Evolutionary conservation across 1,140 invertebrate species (phyloP).

Genomic region (Achroia grisella): DNA sequence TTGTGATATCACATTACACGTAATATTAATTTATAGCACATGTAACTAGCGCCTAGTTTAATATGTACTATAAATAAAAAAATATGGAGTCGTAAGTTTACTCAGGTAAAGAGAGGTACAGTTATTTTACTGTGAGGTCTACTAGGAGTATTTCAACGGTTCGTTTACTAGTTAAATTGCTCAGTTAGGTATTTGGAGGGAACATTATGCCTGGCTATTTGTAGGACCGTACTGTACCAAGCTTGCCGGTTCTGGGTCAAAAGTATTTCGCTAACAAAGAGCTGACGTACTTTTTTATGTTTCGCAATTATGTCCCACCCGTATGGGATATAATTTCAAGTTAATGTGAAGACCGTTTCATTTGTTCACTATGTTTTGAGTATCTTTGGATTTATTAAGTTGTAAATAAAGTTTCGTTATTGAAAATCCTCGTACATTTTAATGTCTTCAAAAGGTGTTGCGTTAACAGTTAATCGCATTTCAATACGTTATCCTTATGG

Average conservation of each 20-base stretch:
- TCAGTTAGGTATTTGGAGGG: conserved; percentile 22
- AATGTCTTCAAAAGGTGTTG: conserved; percentile 29
- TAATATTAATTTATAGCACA: too few species aligned
- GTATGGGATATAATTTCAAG: conserved; percentile 9
- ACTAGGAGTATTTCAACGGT: conserved; percentile 28
- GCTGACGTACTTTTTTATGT: conserved; percentile 24
- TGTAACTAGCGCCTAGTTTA: too few species aligned
- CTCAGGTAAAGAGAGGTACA: conserved; percentile 36
- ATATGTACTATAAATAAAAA: too few species aligned
- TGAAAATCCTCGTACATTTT: conserved; percentile 23
- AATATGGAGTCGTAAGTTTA: too few species aligned
- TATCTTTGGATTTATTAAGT: conserved; percentile 35
- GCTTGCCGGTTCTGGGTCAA: conserved; percentile 46
- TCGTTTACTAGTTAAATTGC: conserved; percentile 41
- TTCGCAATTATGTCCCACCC: conserved; percentile 27
- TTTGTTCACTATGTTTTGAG: conserved; percentile 21
- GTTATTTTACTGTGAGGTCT: conserved; percentile 35
- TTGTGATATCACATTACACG: too few species aligned
- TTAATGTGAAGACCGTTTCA: conserved; percentile 14
- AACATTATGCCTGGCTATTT: conserved; percentile 22
- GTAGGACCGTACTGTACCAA: conserved; percentile 30
- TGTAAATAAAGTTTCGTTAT: conserved; percentile 41
- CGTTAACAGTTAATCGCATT: conserved; percentile 34
- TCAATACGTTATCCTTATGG: conserved; percentile 35
- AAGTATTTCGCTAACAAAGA: conserved; percentile 52